Evolutionary conservation across 2,888 invertebrate species (phyloP).

Genomic region (Drosophila recens): DNA sequence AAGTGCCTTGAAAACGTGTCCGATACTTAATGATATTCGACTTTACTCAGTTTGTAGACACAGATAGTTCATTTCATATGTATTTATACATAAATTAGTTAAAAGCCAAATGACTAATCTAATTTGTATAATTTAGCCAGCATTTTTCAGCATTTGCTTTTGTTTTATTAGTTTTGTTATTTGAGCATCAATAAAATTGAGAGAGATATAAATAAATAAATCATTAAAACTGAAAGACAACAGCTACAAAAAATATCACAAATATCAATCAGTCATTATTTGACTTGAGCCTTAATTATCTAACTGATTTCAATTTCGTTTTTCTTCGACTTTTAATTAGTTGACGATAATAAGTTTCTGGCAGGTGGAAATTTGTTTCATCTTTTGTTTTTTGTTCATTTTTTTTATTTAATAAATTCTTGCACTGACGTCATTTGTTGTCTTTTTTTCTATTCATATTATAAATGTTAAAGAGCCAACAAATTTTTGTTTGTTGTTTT

Average conservation of each 20-base stretch:
- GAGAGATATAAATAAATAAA: conserved; percentile 10
- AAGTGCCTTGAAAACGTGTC: conserved; percentile 56
- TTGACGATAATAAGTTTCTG: conserved; percentile 18
- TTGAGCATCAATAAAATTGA: conserved; percentile 17
- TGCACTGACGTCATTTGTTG: conserved; percentile 75
- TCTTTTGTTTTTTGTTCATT: conserved; percentile 23
- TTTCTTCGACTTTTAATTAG: conserved; percentile 22
- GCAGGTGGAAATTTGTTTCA: conserved; percentile 37
- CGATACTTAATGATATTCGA: conserved; percentile 35
- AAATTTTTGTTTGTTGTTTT: conserved; percentile 35
- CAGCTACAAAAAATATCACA: not conserved
- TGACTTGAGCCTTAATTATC: conserved; percentile 7
- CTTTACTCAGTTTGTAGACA: conserved; percentile 7
- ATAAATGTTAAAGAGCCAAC: conserved; percentile 62
- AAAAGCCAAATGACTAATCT: conserved; percentile 42
- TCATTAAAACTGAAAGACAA: not conserved
- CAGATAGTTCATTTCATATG: conserved; percentile 37
- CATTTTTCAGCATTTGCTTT: conserved; percentile 3
- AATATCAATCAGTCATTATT: conserved; percentile 17
- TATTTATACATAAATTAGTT: conserved; percentile 43
- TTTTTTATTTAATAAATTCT: conserved; percentile 57
- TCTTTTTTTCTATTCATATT: not conserved
- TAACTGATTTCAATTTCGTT: conserved; percentile 20
- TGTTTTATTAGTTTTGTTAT: conserved; percentile 24
- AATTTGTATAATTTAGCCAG: conserved; percentile 26